Evolutionary conservation across 2,797 vertebrate genomes (phyloP).

Genomic region (Zenarchopterus dispar): DNA sequence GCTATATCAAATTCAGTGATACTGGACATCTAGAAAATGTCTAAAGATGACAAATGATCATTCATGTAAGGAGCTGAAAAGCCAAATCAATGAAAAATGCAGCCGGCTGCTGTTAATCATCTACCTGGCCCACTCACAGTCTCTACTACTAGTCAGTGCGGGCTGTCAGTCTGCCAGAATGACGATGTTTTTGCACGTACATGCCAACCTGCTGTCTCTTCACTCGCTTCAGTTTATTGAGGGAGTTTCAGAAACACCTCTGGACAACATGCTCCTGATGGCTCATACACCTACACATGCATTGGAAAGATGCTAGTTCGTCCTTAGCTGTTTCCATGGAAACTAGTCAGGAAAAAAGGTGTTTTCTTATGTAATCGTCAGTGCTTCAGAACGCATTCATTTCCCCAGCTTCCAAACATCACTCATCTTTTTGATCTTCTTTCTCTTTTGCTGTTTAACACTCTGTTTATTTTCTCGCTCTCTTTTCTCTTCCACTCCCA

Average conservation of each 20-base stretch:
- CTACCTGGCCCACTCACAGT: constrained; percentile 47
- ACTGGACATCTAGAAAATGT: background rate
- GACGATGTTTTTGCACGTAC: constrained; percentile 42
- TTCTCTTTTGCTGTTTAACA: constrained; percentile 29
- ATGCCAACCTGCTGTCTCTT: constrained; percentile 54
- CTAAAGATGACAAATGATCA: constrained; percentile 9
- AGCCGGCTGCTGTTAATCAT: constrained; percentile 31
- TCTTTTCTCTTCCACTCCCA: constrained; percentile 35
- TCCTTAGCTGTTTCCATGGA: constrained; percentile 81
- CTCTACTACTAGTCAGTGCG: constrained; percentile 26
- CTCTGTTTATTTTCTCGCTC: constrained; percentile 17
- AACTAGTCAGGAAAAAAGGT: constrained; percentile 68
- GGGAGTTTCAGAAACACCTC: constrained; percentile 62
- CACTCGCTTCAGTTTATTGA: constrained; percentile 52
- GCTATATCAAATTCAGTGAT: background rate
- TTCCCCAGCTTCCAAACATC: constrained; percentile 38
- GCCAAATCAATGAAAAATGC: constrained; percentile 28
- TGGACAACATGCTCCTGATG: constrained; percentile 65
- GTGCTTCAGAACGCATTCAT: constrained; percentile 63
- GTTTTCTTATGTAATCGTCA: constrained; percentile 77
- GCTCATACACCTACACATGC: constrained; percentile 69
- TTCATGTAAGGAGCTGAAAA: constrained; percentile 16
- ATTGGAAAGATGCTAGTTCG: constrained; percentile 61
- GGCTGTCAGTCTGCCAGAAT: constrained; percentile 48
- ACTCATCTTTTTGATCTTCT: constrained; percentile 15